phyloP scores from a whole-genome alignment of 2,113 vertebrate genomes.

The Seriola rivoliana region DNA sequence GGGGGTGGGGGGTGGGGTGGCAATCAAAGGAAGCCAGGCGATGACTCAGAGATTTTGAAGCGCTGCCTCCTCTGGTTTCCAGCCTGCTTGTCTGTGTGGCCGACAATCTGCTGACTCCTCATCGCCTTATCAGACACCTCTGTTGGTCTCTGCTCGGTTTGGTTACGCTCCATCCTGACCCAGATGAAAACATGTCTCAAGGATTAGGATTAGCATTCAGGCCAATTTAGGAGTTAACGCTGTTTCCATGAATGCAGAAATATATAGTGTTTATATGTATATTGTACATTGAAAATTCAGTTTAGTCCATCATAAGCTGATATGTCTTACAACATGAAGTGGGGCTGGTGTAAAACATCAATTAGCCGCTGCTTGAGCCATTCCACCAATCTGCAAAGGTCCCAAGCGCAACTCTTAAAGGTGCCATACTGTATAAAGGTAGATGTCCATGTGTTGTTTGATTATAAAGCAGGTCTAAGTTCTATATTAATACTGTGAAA shows the following conservation, averaged over 20 bases:
- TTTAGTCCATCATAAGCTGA: not conserved
- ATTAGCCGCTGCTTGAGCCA: too few species aligned
- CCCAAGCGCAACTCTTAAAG: not conserved
- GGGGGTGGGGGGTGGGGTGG: not conserved
- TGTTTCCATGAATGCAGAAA: not conserved
- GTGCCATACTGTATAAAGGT: too few species aligned
- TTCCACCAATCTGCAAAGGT: too few species aligned
- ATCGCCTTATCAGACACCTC: slow-evolving; percentile 45
- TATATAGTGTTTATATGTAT: not conserved
- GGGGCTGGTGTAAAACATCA: too few species aligned
- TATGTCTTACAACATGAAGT: too few species aligned
- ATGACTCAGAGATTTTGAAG: slow-evolving; percentile 74
- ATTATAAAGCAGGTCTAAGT: too few species aligned
- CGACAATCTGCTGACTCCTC: slow-evolving; percentile 66
- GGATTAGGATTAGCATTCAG: not conserved
- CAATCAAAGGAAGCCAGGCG: slow-evolving; percentile 50
- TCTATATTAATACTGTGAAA: too few species aligned
- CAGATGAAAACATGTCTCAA: not conserved
- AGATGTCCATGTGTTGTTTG: too few species aligned
- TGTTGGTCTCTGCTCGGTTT: slow-evolving; percentile 36
- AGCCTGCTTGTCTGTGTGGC: slow-evolving; percentile 57
- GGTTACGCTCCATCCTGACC: slow-evolving; percentile 30
- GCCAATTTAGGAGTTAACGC: not conserved
- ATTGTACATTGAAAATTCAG: not conserved
- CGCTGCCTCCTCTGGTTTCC: slow-evolving; percentile 59